These are phyloP conservation scores for Drosophila mojavensis DNA, from an alignment of 1,140 invertebrate species.

Conservation along the genomic window DNA sequence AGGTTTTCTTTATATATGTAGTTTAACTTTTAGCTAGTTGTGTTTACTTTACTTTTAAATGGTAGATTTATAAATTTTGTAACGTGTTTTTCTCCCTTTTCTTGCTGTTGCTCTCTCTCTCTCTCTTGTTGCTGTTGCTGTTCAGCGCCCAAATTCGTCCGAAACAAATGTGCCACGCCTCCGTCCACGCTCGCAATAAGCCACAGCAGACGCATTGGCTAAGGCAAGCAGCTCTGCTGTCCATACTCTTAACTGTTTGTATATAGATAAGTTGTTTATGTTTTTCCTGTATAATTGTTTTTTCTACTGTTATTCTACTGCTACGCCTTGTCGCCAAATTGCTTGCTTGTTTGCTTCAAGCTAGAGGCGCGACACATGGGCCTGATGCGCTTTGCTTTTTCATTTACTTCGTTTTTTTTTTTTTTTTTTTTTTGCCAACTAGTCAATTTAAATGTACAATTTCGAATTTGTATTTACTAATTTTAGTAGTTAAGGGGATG, in stretches of 20 bases:
- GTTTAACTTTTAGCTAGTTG: conserved; percentile 83
- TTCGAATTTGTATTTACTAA: conserved; percentile 81
- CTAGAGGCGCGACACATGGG: conserved; percentile 11
- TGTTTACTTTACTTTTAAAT: conserved; percentile 73
- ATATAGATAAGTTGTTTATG: not conserved
- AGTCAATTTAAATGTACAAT: conserved; percentile 74
- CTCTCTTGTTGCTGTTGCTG: not conserved
- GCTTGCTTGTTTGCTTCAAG: not conserved
- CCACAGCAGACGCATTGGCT: not conserved
- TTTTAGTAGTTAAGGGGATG: conserved; percentile 75
- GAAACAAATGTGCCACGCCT: not conserved
- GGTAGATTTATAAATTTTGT: conserved; percentile 78
- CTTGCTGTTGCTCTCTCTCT: too few species aligned
- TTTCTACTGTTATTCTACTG: not conserved
- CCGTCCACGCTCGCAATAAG: not conserved
- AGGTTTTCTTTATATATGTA: conserved; percentile 81
- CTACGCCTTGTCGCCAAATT: conserved; percentile 41
- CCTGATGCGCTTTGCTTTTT: conserved; percentile 19
- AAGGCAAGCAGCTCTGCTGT: conserved; percentile 27
- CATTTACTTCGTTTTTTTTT: not conserved
- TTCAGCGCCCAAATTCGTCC: not conserved
- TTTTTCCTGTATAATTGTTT: conserved; percentile 1
- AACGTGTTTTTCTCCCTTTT: conserved; percentile 47
- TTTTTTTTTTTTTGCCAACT: conserved; percentile 23
- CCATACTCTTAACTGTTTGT: not conserved